A percentile compares a stretch with the other conserved stretches of the same genome.
Conservation (phyloP, 2,113 vertebrate species). For the Oryzias celebensis region DNA sequence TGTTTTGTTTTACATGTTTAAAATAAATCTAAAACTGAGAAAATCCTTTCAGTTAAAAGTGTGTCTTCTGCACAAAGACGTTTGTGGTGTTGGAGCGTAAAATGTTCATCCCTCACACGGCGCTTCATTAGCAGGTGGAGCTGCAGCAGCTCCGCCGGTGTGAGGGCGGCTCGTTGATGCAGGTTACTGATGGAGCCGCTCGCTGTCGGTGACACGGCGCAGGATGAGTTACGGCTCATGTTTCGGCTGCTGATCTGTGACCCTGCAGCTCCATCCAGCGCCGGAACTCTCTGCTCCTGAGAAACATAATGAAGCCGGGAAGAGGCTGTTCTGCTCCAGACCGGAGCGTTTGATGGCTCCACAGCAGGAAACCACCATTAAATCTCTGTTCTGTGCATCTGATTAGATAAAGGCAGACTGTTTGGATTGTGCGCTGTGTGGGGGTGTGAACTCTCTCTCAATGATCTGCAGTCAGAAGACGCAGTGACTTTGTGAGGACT, state of each 20-base stretch:
- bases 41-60: too few relatives aligned
- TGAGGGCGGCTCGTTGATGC: background rate
- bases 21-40: too few relatives aligned
- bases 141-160: conserved; percentile 2
- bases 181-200: conserved; percentile 29
- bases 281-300: background rate
- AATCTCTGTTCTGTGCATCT: background rate
- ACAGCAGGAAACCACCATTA: background rate
- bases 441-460: too few relatives aligned
- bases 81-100: too few relatives aligned
- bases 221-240: conserved; percentile 48
- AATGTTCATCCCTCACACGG: too few relatives aligned
- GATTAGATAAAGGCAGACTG: background rate
- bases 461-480: too few relatives aligned
- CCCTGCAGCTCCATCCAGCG: conserved; percentile 8
- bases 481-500: too few relatives aligned
- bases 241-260: conserved; percentile 39
- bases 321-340: background rate
- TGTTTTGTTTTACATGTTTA: too few relatives aligned
- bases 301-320: background rate
- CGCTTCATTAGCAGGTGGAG: too few relatives aligned
- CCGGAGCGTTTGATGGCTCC: background rate
- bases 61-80: too few relatives aligned
- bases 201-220: conserved; percentile 10
- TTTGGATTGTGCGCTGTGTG: too few relatives aligned